Base-by-base conservation (phyloP, 2,888 invertebrate genomes). In the Conchocele bisecta region DNA sequence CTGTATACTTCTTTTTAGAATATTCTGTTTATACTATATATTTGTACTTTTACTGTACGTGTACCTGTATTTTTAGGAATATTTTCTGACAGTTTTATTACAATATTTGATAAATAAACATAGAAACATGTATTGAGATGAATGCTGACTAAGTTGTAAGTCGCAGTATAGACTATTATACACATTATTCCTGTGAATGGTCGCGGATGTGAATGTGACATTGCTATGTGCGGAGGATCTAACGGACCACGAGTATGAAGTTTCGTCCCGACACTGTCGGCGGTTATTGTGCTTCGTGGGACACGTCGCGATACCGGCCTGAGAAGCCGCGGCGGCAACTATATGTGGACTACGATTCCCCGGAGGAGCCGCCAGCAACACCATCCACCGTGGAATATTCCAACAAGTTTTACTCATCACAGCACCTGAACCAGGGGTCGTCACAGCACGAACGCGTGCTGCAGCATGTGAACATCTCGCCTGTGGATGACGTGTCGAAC, bases 261-360 rank as follows among this genome's bases (percentile, higher is more conserved):
- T 69, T 72, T 44, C 66, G 76, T 22, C 76, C 76, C 15, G 69
- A 72, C 46, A 57, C 72, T 17, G 63, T 66, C 26, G 76, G 76
- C 17, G 76, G 76, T n/a, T 59, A 72, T 41, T 76, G 76, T 64
- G 76, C 58, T 17, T 63, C 72, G 0, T 76, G 76, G 76, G 76
- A 76, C 33, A 63, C 72, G 1, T 76, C 76, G 3, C 29, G 63
- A 24, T 76, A 76, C 33, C 72, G 60, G 41, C 76, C 76, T 1
- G 58, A 65, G 31, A 51, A 13, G 35, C 53, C 69, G 0, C 57
- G 76, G 4, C 57, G 72, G 9, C 61, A 71, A 9, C 66, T 56
- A 20, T 76, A 73, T 56, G 63, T 73, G 3, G 63, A 69, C 6
- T 37, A 54, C 15, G 64, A 59, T 6, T 46, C 50, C 11, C 54